Evolutionary conservation across 2,113 vertebrate genomes (phyloP), one percentile per base, ranked within the genome.

Genomic region (Dryoscopus gambensis): DNA sequence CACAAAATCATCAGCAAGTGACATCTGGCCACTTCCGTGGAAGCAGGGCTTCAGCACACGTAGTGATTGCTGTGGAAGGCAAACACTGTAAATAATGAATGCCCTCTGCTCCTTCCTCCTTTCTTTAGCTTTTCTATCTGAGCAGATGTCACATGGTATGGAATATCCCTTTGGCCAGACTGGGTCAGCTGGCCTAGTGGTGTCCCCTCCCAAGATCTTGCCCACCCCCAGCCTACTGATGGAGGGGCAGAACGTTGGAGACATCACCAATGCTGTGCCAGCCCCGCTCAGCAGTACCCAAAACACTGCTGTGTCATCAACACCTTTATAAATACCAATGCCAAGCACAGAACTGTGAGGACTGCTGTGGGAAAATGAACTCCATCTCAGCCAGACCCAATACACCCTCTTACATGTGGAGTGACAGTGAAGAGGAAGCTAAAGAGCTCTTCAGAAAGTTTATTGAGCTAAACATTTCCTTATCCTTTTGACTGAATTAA

Each of bases 1-100:
- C 33, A 20, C 22, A n/a, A n/a, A n/a, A n/a, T n/a, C 15, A 31
- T 31, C 30, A 16, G 15, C 31, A 69, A 42, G 49, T 0, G 0
- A 35, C 15, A 3, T 76, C 30, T 0, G 0, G 7, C 9, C 17
- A 15, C 21, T 35, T 83, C 7, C 12, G 12, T 1, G 47, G 21
- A 13, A 49, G 30, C 7, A 25, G n/a, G 11, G 15, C 20, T 60
- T 30, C 78, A 53, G 47, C 30, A 35, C 0, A 0, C 0, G 0
- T 22, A 68, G 20, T 0, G 0, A 4, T 30, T 39, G 23, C 39
- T 53, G 15, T 46, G 47, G 39, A n/a, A 46, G 19, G 11, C 33
- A 69, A 28, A 15, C 18, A 35, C 1, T 49, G 39, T 42, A 44
- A n/a, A 44, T 31, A 44, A 24, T 2, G 4, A 49, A 44, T 37